Base-by-base conservation (phyloP, 2,113 vertebrate genomes). In the Crypturellus undulatus region DNA sequence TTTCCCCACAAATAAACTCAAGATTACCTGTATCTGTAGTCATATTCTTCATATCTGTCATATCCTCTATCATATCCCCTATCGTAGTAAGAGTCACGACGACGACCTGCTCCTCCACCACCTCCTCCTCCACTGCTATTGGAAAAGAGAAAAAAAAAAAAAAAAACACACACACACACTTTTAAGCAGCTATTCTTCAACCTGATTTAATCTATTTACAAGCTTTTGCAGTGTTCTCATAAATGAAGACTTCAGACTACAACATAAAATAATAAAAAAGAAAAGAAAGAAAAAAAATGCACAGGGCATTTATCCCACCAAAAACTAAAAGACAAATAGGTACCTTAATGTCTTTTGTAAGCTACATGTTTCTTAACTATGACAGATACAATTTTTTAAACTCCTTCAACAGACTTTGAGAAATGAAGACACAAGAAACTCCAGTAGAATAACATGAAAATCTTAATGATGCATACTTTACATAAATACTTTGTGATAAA, bases 31-130 rank as follows among this genome's bases (percentile, higher is more conserved):
- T 98, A 99, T 93, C 98, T 98, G 85, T 99, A 99, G 95, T 99
- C 99, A 36, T 99, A 99, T 91, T 99, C 99, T 40, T 99, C 99
- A 0, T 99, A 99, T 98, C 99, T 98, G 95, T 99, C 99, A 79
- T 99, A 99, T 5, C 98, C 97, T 89, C 98, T 98, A 70, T 99
- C 99, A 58, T 99, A 99, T 14, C 98, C 98, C 73, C 98, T 97
- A 64, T 99, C 98, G 36, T 98, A 98, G 58, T 99, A 98, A 0
- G 98, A 98, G 93, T 99, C 98, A 60, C 99, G 97, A 10, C 98
- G 98, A 78, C 99, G 97, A 64, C 99, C 98, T 3, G 98, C 98
- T 22, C 98, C 96, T 6, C 98, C 94, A 0, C 98, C 98, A 2
- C 98, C 97, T 3, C 98, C 98, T 24, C 97, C 97, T 58, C 98